Evolutionary conservation across 2,888 invertebrate genomes (phyloP), one percentile per base, ranked within the genome.

Genomic region (Epistrophe grossulariae): DNA sequence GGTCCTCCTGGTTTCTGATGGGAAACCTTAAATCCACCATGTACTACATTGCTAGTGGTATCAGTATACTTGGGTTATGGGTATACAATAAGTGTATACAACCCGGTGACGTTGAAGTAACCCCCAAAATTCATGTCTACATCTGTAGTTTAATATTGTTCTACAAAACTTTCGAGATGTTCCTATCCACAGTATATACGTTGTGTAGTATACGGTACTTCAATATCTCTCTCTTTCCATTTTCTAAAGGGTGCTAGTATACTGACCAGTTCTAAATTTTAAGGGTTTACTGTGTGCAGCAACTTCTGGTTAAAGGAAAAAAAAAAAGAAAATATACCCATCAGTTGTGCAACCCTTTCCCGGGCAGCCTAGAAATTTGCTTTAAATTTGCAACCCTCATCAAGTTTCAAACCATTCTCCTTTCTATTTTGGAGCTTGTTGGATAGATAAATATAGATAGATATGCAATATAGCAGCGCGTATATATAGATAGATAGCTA

Each of bases 131-230:
- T 83, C 88, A 68, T 88, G 88, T 88, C 88, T 88, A 88, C 88
- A 88, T 88, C 80, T 88, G 88, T 88, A 88, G 88, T 85, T 88
- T 88, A 85, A 88, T 88, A 88, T 85, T 88, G 88, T 88, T 80
- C 73, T 70, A 88, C 82, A 88, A 83, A 88, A 79, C 81, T 88
- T 84, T 81, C 66, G 84, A 84, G 85, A 79, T 88, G 80, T 84
- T 70, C 52, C 72, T 24, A 2, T 76, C 62, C 48, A 70, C 77
- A 73, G 55, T 85, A 52, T 13, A n/a, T 31, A 45, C 62, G 24
- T 24, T 2, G 2, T 24, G 24, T 31, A 28, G 11, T 35, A 35
- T n/a, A n/a, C n/a, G 7, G 15, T 59, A 40, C 52, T 55, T 55
- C 28, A 55, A n/a, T 24, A 24, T 24, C 24, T 31, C n/a, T 50